Evolutionary conservation across 2,797 vertebrate species (phyloP).

Genomic region (Acomys russatus): DNA sequence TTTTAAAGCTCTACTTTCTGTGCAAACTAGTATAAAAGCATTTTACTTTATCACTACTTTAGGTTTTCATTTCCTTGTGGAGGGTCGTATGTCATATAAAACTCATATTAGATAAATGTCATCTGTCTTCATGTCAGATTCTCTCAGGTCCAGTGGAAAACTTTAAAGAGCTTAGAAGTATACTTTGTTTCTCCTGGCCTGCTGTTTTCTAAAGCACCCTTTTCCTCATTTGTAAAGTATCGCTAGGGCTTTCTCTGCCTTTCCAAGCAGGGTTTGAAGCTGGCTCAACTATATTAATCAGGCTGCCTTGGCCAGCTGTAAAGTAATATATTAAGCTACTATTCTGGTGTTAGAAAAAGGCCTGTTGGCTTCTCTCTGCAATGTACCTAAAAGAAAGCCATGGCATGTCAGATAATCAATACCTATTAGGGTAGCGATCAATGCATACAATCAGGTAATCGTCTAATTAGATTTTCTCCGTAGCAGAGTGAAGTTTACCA

Average conservation of each 20-base stretch:
- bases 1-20: not conserved
- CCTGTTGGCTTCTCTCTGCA: constrained; percentile 36
- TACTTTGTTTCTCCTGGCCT: not conserved
- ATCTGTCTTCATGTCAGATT: not conserved
- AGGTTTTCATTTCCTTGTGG: not conserved
- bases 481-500: not conserved
- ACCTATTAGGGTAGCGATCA: constrained; percentile 74
- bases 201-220: not conserved
- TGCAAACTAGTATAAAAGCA: not conserved
- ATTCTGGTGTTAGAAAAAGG: constrained; percentile 23
- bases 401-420: constrained; percentile 71
- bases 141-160: not conserved
- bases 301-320: not conserved
- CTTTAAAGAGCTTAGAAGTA: not conserved
- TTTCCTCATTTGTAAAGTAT: constrained; percentile 24
- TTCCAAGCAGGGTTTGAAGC: constrained; percentile 39
- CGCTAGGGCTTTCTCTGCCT: not conserved
- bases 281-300: constrained; percentile 52
- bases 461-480: constrained; percentile 64
- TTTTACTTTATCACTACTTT: not conserved
- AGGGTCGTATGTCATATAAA: not conserved
- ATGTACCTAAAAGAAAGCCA: constrained; percentile 28
- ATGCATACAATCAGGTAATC: constrained; percentile 59
- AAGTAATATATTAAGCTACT: constrained; percentile 63
- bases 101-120: not conserved